Evolutionary conservation across 1,140 invertebrate genomes (phyloP).

Genomic region (Scaptomyza pallida): DNA sequence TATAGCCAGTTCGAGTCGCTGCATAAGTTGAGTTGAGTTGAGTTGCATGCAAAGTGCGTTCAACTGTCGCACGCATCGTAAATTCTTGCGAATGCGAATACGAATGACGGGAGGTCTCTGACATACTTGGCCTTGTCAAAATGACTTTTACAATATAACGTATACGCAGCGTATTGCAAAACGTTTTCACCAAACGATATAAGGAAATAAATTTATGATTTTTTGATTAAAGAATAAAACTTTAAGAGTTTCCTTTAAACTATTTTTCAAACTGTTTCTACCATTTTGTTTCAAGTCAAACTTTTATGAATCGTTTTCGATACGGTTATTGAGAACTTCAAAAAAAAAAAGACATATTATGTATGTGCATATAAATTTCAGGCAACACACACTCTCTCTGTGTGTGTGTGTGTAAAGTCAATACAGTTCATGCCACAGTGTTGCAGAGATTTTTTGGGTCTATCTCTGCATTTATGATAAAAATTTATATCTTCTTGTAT

Average conservation of each 20-base stretch:
- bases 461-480: slow-evolving; percentile 42
- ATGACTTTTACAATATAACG: neutral
- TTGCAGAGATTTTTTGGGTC: slow-evolving; percentile 3
- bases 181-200: slow-evolving; percentile 1
- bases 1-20: slow-evolving; percentile 6
- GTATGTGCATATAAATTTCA: slow-evolving; percentile 21
- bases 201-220: too few species aligned
- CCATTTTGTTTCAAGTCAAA: neutral
- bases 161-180: neutral
- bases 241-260: too few species aligned
- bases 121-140: slow-evolving; percentile 1
- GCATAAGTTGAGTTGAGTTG: slow-evolving; percentile 26
- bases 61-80: slow-evolving; percentile 37
- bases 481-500: slow-evolving; percentile 34
- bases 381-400: neutral
- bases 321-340: slow-evolving; percentile 7
- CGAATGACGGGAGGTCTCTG: neutral
- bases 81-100: slow-evolving; percentile 21
- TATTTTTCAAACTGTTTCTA: too few species aligned
- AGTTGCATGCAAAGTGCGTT: slow-evolving; percentile 38
- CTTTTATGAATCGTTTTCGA: neutral
- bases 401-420: too few species aligned
- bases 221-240: too few species aligned
- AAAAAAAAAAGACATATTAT: neutral
- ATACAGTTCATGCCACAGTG: too few species aligned